phyloP scores from a whole-genome alignment of 1,140 invertebrate species.

The Leptonema lineaticorne region DNA sequence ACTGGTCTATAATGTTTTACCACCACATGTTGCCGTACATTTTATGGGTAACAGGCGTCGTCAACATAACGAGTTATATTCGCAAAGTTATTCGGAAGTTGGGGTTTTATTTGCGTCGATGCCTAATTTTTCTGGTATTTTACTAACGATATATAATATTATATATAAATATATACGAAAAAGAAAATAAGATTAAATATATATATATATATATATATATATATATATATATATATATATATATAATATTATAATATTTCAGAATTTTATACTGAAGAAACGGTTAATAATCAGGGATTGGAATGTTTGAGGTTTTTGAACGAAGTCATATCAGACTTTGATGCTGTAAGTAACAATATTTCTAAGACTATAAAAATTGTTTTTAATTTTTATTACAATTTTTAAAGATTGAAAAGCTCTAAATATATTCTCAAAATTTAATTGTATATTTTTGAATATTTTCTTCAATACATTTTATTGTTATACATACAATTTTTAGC shows the following conservation, averaged over 20 bases:
- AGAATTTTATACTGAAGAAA: conserved; percentile 95
- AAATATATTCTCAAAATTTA: too few relatives aligned
- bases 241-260: conserved; percentile 43
- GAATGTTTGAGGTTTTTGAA: conserved; percentile 95
- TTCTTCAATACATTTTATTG: not conserved
- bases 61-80: conserved; percentile 88
- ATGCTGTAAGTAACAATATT: conserved; percentile 77
- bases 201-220: not conserved
- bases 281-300: conserved; percentile 93
- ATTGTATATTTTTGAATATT: too few relatives aligned
- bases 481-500: conserved; percentile 53
- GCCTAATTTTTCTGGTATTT: conserved; percentile 86
- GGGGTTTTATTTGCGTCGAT: conserved; percentile 93
- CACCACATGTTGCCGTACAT: conserved; percentile 87
- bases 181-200: conserved; percentile 21
- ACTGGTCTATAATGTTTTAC: conserved; percentile 83
- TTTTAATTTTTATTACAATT: conserved; percentile 17
- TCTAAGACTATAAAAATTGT: conserved; percentile 22
- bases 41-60: conserved; percentile 79
- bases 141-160: not conserved
- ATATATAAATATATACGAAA: not conserved
- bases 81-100: conserved; percentile 89
- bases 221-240: not conserved
- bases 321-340: conserved; percentile 98
- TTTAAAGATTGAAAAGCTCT: too few relatives aligned